Percentiles rank a stretch among this genome's conserved stretches.
Conservation (phyloP, 2,113 vertebrate species). For the Perognathus longimembris region DNA sequence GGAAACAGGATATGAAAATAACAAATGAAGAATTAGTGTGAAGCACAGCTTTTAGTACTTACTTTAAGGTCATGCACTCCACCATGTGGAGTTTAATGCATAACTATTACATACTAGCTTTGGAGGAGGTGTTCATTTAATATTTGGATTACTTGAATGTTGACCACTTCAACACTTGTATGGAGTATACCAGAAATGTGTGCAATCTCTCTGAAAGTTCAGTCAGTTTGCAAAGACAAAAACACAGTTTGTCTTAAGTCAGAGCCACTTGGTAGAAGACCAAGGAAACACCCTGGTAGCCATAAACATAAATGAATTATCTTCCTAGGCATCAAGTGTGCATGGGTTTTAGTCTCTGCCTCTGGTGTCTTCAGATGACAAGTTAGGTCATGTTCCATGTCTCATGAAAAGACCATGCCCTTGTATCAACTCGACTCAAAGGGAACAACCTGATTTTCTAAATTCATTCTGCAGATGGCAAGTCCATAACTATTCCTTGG, state of each 20-base stretch:
- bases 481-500: neutral
- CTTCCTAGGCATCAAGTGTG: neutral
- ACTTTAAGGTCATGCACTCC: neutral
- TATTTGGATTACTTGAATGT: neutral
- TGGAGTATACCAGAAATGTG: neutral
- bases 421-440: neutral
- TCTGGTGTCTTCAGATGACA: neutral
- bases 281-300: neutral
- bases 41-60: slow-evolving; percentile 36
- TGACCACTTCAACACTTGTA: neutral
- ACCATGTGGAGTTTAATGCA: neutral
- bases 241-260: slow-evolving; percentile 1
- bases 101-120: neutral
- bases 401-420: neutral
- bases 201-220: neutral
- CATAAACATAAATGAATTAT: neutral
- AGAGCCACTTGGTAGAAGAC: neutral
- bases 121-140: neutral
- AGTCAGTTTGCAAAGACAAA: neutral
- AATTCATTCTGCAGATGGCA: neutral
- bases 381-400: neutral
- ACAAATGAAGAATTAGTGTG: slow-evolving; percentile 22
- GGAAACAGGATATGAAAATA: slow-evolving; percentile 60
- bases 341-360: neutral
- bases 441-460: neutral